Percentiles rank a stretch among this genome's conserved stretches.
These are phyloP conservation scores for Gobius niger DNA, from an alignment of 2,113 vertebrate species.

Conservation along the genomic window DNA sequence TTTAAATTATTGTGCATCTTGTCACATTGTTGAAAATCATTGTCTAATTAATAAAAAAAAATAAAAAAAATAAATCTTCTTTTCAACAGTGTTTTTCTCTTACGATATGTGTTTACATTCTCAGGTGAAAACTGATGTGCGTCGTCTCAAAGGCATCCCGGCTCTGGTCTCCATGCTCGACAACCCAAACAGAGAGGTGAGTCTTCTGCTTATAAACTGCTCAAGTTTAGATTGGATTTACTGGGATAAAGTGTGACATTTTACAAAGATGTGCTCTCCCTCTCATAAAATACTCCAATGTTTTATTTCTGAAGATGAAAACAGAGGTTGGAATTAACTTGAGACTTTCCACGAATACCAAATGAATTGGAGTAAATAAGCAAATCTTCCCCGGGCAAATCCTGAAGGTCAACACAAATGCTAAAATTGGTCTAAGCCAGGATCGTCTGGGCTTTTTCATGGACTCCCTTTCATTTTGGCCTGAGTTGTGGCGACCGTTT, in stretches of 20 bases:
- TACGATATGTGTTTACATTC: background rate
- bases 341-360: background rate
- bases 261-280: conserved; percentile 15
- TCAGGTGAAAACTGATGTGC: conserved; percentile 91
- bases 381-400: conserved; percentile 25
- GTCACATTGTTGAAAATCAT: no score
- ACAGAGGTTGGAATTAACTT: conserved; percentile 12
- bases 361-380: conserved; percentile 29
- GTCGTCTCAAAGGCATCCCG: conserved; percentile 91
- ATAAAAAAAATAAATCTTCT: no score
- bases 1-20: no score
- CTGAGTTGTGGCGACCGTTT: conserved; percentile 34
- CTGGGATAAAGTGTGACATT: background rate
- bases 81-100: background rate
- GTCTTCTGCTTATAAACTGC: conserved; percentile 12
- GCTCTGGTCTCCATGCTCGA: conserved; percentile 92
- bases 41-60: no score
- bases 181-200: conserved; percentile 90
- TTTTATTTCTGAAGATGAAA: background rate
- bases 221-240: conserved; percentile 1
- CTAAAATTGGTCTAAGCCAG: conserved; percentile 43
- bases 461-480: conserved; percentile 42
- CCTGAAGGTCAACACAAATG: conserved; percentile 38
- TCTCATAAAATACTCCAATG: background rate
- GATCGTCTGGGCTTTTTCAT: conserved; percentile 31